These are phyloP conservation scores for Microplitis deprimator DNA, from an alignment of 2,888 invertebrate species.

Conservation along the genomic window DNA sequence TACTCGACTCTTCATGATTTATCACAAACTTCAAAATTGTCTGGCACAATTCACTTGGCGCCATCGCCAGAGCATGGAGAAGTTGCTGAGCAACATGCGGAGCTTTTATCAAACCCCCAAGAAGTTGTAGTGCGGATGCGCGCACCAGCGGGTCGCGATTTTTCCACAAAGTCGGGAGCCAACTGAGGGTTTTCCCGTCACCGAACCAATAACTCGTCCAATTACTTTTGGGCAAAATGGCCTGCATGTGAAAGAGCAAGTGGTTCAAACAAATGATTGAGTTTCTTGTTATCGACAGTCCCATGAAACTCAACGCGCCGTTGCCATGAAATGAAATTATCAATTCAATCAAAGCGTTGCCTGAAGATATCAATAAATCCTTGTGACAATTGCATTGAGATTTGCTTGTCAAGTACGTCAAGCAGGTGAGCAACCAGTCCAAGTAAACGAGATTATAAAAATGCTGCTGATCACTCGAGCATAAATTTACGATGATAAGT, in stretches of 20 bases:
- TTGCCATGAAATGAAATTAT: slow-evolving; percentile 74
- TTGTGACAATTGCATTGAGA: slow-evolving; percentile 65
- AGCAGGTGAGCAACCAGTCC: slow-evolving; percentile 72
- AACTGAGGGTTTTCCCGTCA: slow-evolving; percentile 62
- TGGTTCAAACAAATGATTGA: slow-evolving; percentile 74
- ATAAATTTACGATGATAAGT: slow-evolving; percentile 72
- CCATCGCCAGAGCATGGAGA: slow-evolving; percentile 58
- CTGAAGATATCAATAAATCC: slow-evolving; percentile 67
- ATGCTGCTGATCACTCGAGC: slow-evolving; percentile 73
- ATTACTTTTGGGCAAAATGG: slow-evolving; percentile 52
- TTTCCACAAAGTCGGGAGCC: slow-evolving; percentile 72
- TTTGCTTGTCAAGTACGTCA: slow-evolving; percentile 72
- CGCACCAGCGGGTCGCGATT: slow-evolving; percentile 74
- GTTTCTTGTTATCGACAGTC: slow-evolving; percentile 74
- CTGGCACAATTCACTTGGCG: slow-evolving; percentile 63
- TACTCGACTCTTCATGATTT: slow-evolving; percentile 73
- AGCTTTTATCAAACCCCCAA: slow-evolving; percentile 70
- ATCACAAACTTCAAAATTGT: slow-evolving; percentile 58
- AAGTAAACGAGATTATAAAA: slow-evolving; percentile 75
- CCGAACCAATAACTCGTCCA: slow-evolving; percentile 65
- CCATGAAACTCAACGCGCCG: slow-evolving; percentile 74
- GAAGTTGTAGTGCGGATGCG: slow-evolving; percentile 73
- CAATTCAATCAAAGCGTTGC: slow-evolving; percentile 72
- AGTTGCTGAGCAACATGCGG: slow-evolving; percentile 62
- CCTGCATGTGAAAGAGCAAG: slow-evolving; percentile 72